Base-by-base conservation (phyloP, 1,140 invertebrate species). In the Caenorhabditis remanei region DNA sequence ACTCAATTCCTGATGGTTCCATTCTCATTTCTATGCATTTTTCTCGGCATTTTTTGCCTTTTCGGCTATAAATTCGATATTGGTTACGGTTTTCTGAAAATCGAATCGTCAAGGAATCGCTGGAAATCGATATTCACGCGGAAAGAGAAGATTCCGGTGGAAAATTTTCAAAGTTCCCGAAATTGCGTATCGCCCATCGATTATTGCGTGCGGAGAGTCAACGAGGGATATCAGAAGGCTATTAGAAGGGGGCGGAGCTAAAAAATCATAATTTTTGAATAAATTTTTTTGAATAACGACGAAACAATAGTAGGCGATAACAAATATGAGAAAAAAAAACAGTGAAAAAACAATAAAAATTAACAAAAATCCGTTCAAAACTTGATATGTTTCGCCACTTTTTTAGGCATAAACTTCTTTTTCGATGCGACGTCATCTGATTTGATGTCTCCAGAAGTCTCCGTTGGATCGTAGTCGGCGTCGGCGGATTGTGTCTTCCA, bases 21-120 rank as follows among this genome's bases (percentile, higher is more conserved):
- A 79, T 79, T 79, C 71, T 50, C 71, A 11, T 79, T 79, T 79
- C 24, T 79, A 11, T 79, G 71, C 71, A 79, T 79, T 79, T 50
- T 79, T 53, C 46, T 79, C 5, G 71, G 71, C 21, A 79, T 79
- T 24, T 79, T 79, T 32, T 79, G 71, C 14, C 0, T 79, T 53
- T 79, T 79, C 9, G 71, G 71, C 21, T 79, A 79, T 53, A 46
- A 79, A 50, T 79, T 79, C 11, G 24, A 79, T 43, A n/a, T 79
- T 13, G 71, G 71, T 24, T 79, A 79, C 46, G 71, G 71, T 50
- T 53, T 79, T 50, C 71, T 79, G 46, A 79, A 79, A 79, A 40
- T 79, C 2, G 43, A 50, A 32, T 32, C 32, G 11, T 46, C 40
- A 7, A n/a, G 46, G 4, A 50, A 79, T 79, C 7, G 71, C 0